phyloP scores from a whole-genome alignment of 2,113 vertebrate species.

The Sapayoa aenigma region DNA sequence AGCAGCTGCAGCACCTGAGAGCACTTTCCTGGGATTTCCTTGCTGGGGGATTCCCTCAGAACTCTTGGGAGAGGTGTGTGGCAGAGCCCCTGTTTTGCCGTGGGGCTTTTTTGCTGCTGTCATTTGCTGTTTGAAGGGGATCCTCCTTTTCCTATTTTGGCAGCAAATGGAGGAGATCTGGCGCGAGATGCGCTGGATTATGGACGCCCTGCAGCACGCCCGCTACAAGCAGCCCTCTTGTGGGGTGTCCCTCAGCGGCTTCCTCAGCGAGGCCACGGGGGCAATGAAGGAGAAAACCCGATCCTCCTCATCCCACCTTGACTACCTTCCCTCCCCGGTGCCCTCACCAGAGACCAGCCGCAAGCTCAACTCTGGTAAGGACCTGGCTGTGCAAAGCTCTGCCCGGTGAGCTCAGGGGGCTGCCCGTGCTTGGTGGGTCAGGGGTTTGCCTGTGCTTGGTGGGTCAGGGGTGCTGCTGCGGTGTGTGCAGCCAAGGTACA shows the following conservation, averaged over 20 bases:
- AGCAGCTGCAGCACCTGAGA: background rate
- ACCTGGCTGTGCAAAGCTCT: background rate
- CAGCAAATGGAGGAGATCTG: slow-evolving; percentile 93
- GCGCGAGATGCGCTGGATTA: slow-evolving; percentile 90
- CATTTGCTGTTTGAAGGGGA: background rate
- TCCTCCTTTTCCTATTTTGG: background rate
- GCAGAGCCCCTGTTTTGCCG: background rate
- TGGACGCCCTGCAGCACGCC: slow-evolving; percentile 87
- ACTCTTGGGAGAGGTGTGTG: background rate
- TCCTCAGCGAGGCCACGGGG: slow-evolving; percentile 74
- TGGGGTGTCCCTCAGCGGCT: slow-evolving; percentile 80
- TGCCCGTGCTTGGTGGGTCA: fast-evolving
- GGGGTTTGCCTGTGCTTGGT: fast-evolving
- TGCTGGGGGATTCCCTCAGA: background rate
- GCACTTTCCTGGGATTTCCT: background rate
- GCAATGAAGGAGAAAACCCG: slow-evolving; percentile 71
- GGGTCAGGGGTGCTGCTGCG: fast-evolving
- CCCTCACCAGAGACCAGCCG: slow-evolving; percentile 80
- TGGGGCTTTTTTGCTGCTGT: background rate
- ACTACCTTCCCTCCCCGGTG: slow-evolving; percentile 83
- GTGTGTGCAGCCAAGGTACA: background rate
- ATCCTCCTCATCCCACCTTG: slow-evolving; percentile 79
- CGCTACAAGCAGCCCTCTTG: slow-evolving; percentile 88
- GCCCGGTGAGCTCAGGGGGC: background rate
- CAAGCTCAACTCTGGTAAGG: slow-evolving; percentile 80